These are phyloP conservation scores for Brachypteracias leptosomus DNA, from an alignment of 2,113 vertebrate genomes.

Conservation along the genomic window DNA sequence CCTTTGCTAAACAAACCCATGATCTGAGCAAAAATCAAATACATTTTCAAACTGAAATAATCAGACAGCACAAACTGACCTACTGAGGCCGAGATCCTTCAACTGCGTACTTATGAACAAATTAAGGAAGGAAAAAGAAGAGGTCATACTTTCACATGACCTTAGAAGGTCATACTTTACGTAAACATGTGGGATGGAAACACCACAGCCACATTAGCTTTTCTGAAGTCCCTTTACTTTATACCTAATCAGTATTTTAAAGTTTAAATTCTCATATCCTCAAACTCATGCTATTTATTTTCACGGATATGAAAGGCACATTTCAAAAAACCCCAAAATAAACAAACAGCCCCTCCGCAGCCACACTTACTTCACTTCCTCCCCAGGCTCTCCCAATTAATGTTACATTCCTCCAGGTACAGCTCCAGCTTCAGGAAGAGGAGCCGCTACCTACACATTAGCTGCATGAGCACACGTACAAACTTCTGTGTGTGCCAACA, in stretches of 20 bases:
- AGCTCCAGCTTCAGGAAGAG: not conserved
- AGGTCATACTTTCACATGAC: conserved; percentile 31
- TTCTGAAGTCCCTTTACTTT: not conserved
- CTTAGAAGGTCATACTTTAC: conserved; percentile 11
- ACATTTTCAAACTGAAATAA: not conserved
- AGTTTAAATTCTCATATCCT: not conserved
- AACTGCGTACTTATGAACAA: conserved; percentile 11
- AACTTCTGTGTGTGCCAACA: not conserved
- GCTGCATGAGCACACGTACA: not conserved
- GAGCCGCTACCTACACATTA: not conserved
- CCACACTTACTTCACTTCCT: not conserved
- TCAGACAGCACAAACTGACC: not conserved
- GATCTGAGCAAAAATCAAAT: not conserved
- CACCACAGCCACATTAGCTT: not conserved
- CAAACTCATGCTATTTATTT: not conserved
- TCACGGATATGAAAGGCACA: rapidly evolving
- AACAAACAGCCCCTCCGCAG: not conserved
- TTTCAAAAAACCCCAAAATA: not conserved
- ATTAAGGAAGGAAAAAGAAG: conserved; percentile 11
- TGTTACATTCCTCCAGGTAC: not conserved
- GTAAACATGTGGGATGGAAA: not conserved
- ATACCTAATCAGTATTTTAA: not conserved
- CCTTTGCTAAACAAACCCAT: not conserved
- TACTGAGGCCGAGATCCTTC: not conserved
- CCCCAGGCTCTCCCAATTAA: not conserved